Conservation (phyloP, 1,140 invertebrate genomes). For the Drosophila mojavensis region DNA sequence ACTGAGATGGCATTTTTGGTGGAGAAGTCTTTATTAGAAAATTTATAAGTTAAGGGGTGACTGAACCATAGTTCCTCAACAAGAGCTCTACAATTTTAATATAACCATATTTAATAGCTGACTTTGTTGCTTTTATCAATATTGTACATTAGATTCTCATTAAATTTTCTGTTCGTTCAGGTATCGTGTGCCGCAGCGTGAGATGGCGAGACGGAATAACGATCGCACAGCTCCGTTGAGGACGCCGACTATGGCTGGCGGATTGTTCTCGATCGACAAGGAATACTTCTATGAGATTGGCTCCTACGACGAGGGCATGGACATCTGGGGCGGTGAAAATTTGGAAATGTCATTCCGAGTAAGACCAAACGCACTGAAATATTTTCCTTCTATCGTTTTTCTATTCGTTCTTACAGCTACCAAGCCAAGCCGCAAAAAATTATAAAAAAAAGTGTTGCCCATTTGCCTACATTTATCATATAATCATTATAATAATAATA, state of each 20-base stretch:
- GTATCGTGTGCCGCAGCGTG: constrained; percentile 97
- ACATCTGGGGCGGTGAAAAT: constrained; percentile 99
- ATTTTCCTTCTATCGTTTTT: constrained; percentile 30
- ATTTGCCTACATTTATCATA: constrained; percentile 31
- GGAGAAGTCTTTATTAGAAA: too few relatives aligned
- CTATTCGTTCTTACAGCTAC: constrained; percentile 55
- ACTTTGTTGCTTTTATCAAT: too few relatives aligned
- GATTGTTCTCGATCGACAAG: constrained; percentile 97
- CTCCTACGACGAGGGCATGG: constrained; percentile 99
- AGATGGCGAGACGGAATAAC: constrained; percentile 94
- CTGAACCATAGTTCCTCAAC: too few relatives aligned
- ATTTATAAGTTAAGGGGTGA: too few relatives aligned
- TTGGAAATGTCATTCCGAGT: constrained; percentile 99
- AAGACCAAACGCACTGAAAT: constrained; percentile 83
- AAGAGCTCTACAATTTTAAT: too few relatives aligned
- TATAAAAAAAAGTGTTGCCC: constrained; percentile 41
- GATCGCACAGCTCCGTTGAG: constrained; percentile 95
- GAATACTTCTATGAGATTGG: constrained; percentile 99
- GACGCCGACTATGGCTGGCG: constrained; percentile 99
- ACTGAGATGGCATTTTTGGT: too few relatives aligned
- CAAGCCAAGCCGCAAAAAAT: constrained; percentile 66
- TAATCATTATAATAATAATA: constrained; percentile 37
- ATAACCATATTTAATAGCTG: too few relatives aligned
- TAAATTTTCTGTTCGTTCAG: constrained; percentile 84
- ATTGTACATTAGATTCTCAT: too few relatives aligned